phyloP scores from a whole-genome alignment of 2,797 vertebrate species.

The Chloroceryle amazona region DNA sequence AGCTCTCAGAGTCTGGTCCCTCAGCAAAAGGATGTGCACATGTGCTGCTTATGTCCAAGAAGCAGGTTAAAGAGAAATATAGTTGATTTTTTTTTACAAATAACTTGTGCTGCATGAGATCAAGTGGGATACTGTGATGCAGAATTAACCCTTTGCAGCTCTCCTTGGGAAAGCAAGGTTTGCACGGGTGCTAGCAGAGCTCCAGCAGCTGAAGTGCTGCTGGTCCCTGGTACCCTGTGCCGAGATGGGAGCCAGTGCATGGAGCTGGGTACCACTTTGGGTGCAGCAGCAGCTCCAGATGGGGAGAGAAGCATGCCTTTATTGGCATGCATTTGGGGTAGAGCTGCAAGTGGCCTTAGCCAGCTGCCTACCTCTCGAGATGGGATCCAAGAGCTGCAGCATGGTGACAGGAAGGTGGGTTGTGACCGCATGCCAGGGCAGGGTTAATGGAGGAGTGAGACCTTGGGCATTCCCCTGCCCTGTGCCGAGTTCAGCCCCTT shows the following conservation, averaged over 20 bases:
- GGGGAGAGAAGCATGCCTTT: fast-evolving
- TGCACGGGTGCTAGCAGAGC: not conserved
- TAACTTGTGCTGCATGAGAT: not conserved
- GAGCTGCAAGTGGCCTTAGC: not conserved
- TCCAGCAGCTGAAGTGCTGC: not conserved
- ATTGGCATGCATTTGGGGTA: not conserved
- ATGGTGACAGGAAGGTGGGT: fast-evolving
- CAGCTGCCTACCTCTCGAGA: not conserved
- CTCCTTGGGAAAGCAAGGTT: not conserved
- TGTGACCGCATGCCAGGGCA: fast-evolving
- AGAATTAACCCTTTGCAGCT: not conserved
- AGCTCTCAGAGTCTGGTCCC: fast-evolving
- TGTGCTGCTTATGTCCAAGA: fast-evolving
- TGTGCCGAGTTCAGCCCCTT: not conserved
- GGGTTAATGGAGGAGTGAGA: not conserved
- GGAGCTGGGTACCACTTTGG: fast-evolving
- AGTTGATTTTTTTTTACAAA: not conserved
- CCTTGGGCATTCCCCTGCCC: not conserved
- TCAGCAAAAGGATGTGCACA: fast-evolving
- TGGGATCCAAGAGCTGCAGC: fast-evolving
- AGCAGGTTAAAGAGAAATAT: not conserved
- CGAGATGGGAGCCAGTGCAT: fast-evolving
- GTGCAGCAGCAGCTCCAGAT: not conserved
- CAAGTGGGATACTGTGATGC: not conserved
- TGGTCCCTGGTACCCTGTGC: not conserved